Evolutionary conservation across 1,140 invertebrate species (phyloP).

Genomic region (Chrysomallon squamiferum): DNA sequence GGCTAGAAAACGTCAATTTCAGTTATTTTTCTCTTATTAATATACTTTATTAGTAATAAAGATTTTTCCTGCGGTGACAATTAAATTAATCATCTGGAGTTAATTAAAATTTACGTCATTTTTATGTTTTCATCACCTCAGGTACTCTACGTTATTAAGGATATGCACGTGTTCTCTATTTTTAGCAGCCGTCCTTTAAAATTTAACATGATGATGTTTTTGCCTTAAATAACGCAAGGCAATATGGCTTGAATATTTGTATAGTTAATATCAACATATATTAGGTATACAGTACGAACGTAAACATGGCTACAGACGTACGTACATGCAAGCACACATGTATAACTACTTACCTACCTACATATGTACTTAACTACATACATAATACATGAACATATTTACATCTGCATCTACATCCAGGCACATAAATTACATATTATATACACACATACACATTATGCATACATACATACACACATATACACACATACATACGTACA

Average conservation of each 20-base stretch:
- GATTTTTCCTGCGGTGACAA: no score
- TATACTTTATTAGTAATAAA: no score
- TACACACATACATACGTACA: background rate
- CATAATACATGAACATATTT: background rate
- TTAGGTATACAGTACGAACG: background rate
- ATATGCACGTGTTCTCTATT: background rate
- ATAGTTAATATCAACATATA: background rate
- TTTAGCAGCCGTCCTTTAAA: no score
- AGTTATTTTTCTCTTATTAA: no score
- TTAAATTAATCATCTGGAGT: no score
- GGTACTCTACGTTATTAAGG: background rate
- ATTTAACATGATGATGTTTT: background rate
- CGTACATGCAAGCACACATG: background rate
- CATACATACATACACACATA: background rate
- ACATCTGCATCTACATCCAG: background rate
- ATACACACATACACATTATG: background rate
- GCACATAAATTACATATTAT: background rate
- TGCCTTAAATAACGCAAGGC: background rate
- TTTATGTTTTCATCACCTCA: background rate
- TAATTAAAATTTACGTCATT: no score
- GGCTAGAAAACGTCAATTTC: no score
- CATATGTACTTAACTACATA: background rate
- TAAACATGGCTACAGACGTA: background rate
- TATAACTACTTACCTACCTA: background rate
- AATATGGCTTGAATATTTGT: background rate